Evolutionary conservation across 2,888 invertebrate species (phyloP), one percentile per base, ranked within the genome.

Genomic region (Eupithecia exiguata): DNA sequence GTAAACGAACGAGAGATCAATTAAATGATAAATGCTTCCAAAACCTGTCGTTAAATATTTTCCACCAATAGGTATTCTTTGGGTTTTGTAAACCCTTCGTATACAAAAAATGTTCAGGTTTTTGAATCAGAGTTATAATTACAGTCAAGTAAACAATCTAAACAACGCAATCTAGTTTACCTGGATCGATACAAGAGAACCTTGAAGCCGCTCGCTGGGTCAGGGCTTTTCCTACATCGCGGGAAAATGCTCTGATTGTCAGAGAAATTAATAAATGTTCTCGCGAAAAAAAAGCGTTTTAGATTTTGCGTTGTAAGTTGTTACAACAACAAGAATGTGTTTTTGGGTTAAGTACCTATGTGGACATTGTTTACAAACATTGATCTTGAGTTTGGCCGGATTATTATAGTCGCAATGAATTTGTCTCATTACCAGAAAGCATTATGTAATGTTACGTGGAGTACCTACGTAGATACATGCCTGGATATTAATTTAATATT

Each of bases 261-360:
- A 78, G 87, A 89, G 87, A 88, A 88, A 82, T 81, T 14, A 40
- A 10, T 46, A 80, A 87, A 81, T 82, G 78, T 84, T 84, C 84
- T 82, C 81, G n/a, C 83, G 78, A 81, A 79, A 68, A 69, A 71
- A 71, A 75, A 38, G 38, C 38, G 6, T 38, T 38, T 1, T 3
- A 30, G 4, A 30, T 1, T 30, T 30, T 30, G 30, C 30, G 30
- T 4, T 30, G 30, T 30, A 4, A 30, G 30, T 30, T 30, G 30
- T 30, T 30, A 4, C 30, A 30, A 38, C 38, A 38, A 38, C 38
- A 38, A 38, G n/a, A 38, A 5, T 38, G 38, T 6, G 38, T 30
- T 30, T n/a, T n/a, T n/a, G n/a, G n/a, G n/a, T n/a, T n/a, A n/a
- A n/a, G n/a, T n/a, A n/a, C n/a, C n/a, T n/a, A n/a, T n/a, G n/a